Conservation (phyloP, 2,113 vertebrate species). For the Cebus imitator region DNA sequence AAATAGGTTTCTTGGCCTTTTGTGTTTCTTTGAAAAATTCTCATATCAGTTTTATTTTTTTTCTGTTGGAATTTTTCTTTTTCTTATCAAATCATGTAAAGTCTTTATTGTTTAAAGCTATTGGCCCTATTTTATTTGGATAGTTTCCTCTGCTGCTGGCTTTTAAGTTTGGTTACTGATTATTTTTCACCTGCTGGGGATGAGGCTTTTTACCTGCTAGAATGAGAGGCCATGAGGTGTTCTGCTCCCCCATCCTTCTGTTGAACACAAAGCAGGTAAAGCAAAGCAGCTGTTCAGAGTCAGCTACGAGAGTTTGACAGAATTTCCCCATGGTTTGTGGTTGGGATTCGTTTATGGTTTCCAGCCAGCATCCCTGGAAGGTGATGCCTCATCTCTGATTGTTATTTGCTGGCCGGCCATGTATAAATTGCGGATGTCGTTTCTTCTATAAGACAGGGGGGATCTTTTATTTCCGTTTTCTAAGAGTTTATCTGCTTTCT, state of each 20-base stretch:
- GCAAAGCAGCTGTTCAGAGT: not conserved
- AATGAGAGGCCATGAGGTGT: not conserved
- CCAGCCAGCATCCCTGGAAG: too few relatives aligned
- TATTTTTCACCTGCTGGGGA: not conserved
- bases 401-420: not conserved
- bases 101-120: not conserved
- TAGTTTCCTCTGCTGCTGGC: not conserved
- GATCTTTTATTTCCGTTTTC: not conserved
- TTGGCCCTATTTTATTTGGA: not conserved
- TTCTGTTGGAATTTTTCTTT: not conserved
- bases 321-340: not conserved
- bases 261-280: not conserved
- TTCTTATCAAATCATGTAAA: not conserved
- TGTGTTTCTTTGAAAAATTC: not conserved
- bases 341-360: not conserved
- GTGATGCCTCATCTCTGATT: not conserved
- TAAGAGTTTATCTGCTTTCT: not conserved
- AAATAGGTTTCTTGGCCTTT: not conserved
- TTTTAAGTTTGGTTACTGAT: not conserved
- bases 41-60: not conserved
- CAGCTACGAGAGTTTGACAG: not conserved
- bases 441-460: not conserved
- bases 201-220: not conserved
- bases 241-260: not conserved
- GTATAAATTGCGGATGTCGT: not conserved